These are phyloP conservation scores for Patiria miniata DNA, from an alignment of 35 echinoderm and acorn worm species.

Conservation along the genomic window DNA sequence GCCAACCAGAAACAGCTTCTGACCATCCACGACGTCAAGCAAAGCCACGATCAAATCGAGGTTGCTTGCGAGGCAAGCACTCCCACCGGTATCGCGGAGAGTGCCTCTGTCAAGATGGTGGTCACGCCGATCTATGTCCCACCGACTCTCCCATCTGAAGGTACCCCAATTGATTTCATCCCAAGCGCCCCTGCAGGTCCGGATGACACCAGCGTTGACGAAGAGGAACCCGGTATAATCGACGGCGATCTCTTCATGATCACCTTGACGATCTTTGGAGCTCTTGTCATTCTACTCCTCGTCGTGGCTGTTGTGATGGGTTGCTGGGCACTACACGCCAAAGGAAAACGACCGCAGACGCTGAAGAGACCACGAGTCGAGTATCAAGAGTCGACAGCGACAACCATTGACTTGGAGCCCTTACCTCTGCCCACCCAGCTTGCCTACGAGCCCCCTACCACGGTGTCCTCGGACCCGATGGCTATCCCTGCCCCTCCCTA, in stretches of 20 bases:
- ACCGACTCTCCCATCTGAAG: neutral
- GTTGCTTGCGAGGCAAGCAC: conserved; percentile 68
- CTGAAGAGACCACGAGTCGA: conserved; percentile 16
- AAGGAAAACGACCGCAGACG: conserved; percentile 43
- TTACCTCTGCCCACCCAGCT: conserved; percentile 28
- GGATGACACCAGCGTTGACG: neutral
- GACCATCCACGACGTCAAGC: conserved; percentile 50
- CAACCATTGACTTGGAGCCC: conserved; percentile 1
- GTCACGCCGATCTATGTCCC: conserved; percentile 39
- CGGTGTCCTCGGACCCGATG: neutral
- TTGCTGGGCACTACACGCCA: conserved; percentile 72
- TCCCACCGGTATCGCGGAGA: conserved; percentile 45
- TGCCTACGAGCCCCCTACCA: conserved; percentile 42
- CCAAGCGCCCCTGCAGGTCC: conserved; percentile 1
- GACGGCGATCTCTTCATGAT: conserved; percentile 59
- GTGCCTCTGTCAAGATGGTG: conserved; percentile 50
- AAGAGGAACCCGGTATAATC: conserved; percentile 26
- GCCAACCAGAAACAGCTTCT: conserved; percentile 60
- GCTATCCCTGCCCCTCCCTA: neutral
- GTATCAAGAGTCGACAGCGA: conserved; percentile 14
- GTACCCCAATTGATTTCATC: conserved; percentile 11
- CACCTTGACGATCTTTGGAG: conserved; percentile 65
- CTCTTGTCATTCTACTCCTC: conserved; percentile 63
- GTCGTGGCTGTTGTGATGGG: conserved; percentile 66
- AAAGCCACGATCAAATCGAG: conserved; percentile 36